phyloP scores from a whole-genome alignment of 2,113 vertebrate genomes.

The Mirza zaza region DNA sequence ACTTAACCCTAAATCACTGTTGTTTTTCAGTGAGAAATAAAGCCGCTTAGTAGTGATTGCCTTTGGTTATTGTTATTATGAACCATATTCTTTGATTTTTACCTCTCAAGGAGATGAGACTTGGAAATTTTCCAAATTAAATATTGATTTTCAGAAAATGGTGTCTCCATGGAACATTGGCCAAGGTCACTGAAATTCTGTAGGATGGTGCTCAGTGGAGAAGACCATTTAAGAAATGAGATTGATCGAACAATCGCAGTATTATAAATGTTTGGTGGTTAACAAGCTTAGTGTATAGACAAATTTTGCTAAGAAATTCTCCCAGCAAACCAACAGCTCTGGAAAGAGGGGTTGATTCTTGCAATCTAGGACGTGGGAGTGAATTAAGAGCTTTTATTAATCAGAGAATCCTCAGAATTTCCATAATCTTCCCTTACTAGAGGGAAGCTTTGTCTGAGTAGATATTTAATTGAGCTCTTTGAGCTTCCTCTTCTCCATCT shows the following conservation, averaged over 20 bases:
- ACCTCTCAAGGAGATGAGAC: neutral
- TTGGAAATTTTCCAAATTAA: neutral
- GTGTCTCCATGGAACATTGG: neutral
- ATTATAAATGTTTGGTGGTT: neutral
- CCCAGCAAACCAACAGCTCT: neutral
- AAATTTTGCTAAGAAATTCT: neutral
- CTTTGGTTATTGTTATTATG: neutral
- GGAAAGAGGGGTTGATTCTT: neutral
- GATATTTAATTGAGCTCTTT: neutral
- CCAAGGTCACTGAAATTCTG: neutral
- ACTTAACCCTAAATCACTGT: neutral
- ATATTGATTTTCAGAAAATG: neutral
- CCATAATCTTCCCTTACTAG: neutral
- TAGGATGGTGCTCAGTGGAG: neutral
- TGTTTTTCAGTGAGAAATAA: constrained; percentile 17
- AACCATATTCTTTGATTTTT: neutral
- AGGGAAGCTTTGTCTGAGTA: neutral
- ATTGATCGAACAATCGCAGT: neutral
- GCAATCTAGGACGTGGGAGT: neutral
- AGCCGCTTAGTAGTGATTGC: neutral
- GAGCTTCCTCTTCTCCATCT: neutral
- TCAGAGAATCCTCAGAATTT: neutral
- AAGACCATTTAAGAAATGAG: neutral
- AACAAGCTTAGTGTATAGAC: neutral
- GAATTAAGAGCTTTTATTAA: neutral